These are phyloP conservation scores for Prietella phreatophila DNA, from an alignment of 2,113 vertebrate genomes.

Conservation along the genomic window DNA sequence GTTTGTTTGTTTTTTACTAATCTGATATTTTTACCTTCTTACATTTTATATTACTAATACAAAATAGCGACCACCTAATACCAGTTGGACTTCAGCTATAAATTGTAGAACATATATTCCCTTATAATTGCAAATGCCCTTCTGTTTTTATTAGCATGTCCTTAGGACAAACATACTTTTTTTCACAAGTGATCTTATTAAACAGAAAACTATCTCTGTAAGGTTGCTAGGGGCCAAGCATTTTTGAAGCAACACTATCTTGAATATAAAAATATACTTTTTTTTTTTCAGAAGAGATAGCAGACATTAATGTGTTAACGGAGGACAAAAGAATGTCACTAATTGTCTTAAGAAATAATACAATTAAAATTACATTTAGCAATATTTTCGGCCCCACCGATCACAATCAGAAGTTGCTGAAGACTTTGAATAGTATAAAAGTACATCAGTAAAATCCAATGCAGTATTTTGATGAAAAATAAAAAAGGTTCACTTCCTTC, in stretches of 20 bases:
- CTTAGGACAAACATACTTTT: neutral
- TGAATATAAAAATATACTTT: neutral
- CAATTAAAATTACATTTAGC: neutral
- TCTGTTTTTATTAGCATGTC: neutral
- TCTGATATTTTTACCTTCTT: neutral
- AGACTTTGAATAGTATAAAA: neutral
- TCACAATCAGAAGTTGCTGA: neutral
- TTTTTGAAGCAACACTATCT: neutral
- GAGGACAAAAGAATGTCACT: neutral
- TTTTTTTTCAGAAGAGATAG: neutral
- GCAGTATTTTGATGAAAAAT: neutral
- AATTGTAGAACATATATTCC: neutral
- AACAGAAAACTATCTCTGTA: neutral
- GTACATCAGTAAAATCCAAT: neutral
- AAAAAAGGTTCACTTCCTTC: neutral
- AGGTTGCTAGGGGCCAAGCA: neutral
- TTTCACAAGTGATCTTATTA: neutral
- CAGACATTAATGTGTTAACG: neutral
- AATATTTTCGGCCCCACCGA: neutral
- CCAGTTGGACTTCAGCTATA: neutral
- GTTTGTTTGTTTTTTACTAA: constrained; percentile 19
- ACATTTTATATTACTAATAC: neutral
- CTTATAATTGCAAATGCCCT: neutral
- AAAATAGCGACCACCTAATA: neutral
- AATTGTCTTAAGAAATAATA: neutral